Evolutionary conservation across 2,113 vertebrate species (phyloP).

Genomic region (Pristiophorus japonicus): DNA sequence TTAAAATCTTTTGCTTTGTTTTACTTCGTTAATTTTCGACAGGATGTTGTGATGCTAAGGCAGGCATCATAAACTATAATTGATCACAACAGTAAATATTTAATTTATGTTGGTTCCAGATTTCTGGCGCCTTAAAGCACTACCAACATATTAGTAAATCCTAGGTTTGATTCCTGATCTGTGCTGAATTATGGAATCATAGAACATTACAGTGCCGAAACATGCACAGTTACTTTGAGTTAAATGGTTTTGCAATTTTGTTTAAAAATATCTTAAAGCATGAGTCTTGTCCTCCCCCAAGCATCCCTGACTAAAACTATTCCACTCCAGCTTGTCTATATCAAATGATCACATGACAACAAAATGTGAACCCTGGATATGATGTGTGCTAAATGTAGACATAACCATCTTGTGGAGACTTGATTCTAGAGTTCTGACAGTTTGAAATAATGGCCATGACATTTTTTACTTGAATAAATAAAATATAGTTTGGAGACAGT

Average conservation of each 20-base stretch:
- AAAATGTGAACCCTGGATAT: background rate
- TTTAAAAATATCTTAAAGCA: background rate
- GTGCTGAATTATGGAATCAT: background rate
- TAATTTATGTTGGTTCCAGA: background rate
- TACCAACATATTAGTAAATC: background rate
- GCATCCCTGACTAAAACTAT: background rate
- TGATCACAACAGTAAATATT: background rate
- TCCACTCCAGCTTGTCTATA: background rate
- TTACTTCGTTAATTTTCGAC: background rate
- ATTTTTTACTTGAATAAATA: conserved; percentile 7
- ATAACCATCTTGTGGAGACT: background rate
- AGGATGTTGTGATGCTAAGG: background rate
- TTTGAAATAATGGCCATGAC: background rate
- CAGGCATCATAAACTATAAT: background rate
- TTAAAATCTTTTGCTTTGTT: background rate
- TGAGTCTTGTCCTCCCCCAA: background rate
- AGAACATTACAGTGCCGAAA: background rate
- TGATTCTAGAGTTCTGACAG: no score
- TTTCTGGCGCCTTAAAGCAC: background rate
- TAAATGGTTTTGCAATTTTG: background rate
- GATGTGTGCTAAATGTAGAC: background rate
- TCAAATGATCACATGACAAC: background rate
- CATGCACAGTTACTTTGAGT: background rate
- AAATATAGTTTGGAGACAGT: background rate
- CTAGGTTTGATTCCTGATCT: background rate